Base-by-base conservation (phyloP, 2,797 vertebrate genomes). In the Ptychadena robeensis region DNA sequence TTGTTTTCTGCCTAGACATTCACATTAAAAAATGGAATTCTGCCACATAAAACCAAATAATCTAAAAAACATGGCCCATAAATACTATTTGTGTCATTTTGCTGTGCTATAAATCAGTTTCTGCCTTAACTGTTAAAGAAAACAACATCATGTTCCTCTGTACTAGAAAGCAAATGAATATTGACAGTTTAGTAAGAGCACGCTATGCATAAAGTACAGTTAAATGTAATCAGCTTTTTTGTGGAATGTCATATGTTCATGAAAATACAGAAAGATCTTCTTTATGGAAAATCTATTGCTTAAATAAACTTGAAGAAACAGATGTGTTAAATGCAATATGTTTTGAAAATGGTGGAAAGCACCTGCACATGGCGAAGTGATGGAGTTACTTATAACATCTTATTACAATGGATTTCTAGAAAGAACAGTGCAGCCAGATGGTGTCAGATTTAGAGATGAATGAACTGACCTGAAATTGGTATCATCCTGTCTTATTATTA, bases 1-100 rank as follows among this genome's bases (percentile, higher is more conserved):
- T 79, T 83, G 81, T 79, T 66, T 82, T 79, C 73, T 83, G 68
- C 38, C 68, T 53, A 66, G 68, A 83, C 68, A 31, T 78, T 83
- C 68, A 74, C 68, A 78, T n/a, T 66, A 76, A 69, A 61, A 64
- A 40, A 22, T 82, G 73, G 66, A 63, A 34, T 71, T 44, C 15
- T 64, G 37, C 67, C 73, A 78, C 11, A 77, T 70, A 70, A 48
- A 77, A 65, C 66, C 11, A 44, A 77, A 82, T 65, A 77, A 77
- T 72, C 67, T 53, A 72, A 67, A n/a, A 64, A 71, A 35, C 73
- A 77, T 71, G 38, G 57, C 73, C 30, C 27, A 69, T 64, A 35
- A 70, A 25, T 8, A 63, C 73, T 82, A 82, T 82, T 65, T 57
- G 64, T 71, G 67, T 48, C 28, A 71, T 82, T 77, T 71, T 48